These are phyloP conservation scores for Rhorus exstirpatorius DNA, from an alignment of 2,888 invertebrate species.

Conservation along the genomic window DNA sequence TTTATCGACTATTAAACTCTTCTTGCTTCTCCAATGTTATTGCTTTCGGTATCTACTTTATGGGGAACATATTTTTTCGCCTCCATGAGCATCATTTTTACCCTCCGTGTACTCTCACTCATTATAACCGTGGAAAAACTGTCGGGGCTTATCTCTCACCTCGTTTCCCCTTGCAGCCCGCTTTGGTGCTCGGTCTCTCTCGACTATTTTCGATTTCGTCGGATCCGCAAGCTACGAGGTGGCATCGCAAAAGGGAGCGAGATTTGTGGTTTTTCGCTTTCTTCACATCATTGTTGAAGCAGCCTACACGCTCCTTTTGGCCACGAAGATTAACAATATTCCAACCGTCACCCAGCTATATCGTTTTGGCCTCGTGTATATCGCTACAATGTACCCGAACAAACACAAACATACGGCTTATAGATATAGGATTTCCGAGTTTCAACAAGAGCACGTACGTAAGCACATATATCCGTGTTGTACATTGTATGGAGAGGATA, in stretches of 20 bases:
- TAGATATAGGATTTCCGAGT: constrained; percentile 53
- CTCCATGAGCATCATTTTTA: constrained; percentile 49
- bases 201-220: constrained; percentile 65
- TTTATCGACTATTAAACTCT: constrained; percentile 54
- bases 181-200: constrained; percentile 11
- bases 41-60: constrained; percentile 47
- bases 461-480: constrained; percentile 71
- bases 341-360: constrained; percentile 75
- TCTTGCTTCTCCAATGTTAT: constrained; percentile 36
- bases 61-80: constrained; percentile 47
- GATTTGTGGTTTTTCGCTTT: constrained; percentile 46
- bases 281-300: constrained; percentile 49
- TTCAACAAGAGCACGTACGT: constrained; percentile 67
- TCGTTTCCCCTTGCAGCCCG: constrained; percentile 50
- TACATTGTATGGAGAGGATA: constrained; percentile 58
- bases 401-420: constrained; percentile 24
- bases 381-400: constrained; percentile 38
- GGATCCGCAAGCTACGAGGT: constrained; percentile 63
- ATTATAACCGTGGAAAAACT: constrained; percentile 49
- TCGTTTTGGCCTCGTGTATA: constrained; percentile 57
- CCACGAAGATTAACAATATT: constrained; percentile 81
- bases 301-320: constrained; percentile 47
- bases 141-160: constrained; percentile 63
- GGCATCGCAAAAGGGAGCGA: constrained; percentile 45
- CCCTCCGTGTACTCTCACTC: constrained; percentile 42